Evolutionary conservation across 2,888 invertebrate species (phyloP).

Genomic region (Drosophila anomalata): DNA sequence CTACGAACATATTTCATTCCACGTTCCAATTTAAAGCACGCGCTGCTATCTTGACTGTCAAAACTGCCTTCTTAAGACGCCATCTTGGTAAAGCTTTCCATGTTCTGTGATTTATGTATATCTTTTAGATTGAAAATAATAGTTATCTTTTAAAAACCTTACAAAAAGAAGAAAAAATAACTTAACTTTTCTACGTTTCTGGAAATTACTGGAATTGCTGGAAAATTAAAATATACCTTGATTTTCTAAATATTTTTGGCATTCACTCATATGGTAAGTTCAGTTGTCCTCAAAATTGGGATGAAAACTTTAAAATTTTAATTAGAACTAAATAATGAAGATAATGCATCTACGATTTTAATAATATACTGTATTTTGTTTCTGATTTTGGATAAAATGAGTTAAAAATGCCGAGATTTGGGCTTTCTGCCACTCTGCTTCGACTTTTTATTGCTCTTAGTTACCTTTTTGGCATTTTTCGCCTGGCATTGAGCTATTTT

Average conservation of each 20-base stretch:
- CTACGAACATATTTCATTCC: not conserved
- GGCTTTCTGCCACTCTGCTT: conserved; percentile 20
- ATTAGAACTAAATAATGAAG: not conserved
- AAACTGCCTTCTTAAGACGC: too few species aligned
- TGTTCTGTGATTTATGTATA: too few species aligned
- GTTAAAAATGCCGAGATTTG: conserved; percentile 31
- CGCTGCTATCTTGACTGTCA: not conserved
- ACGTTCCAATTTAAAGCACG: not conserved
- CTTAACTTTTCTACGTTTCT: too few species aligned
- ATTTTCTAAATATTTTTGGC: not conserved
- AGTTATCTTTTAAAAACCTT: too few species aligned
- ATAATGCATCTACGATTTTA: not conserved
- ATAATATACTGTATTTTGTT: conserved; percentile 12
- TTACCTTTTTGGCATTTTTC: conserved; percentile 20
- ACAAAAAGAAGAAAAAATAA: too few species aligned
- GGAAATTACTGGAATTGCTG: too few species aligned
- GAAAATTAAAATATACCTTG: too few species aligned
- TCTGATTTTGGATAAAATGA: not conserved
- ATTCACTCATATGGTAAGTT: not conserved
- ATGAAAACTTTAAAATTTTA: not conserved
- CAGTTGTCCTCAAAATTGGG: not conserved
- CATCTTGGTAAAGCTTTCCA: not conserved
- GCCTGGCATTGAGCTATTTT: conserved; percentile 59
- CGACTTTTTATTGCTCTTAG: conserved; percentile 23
- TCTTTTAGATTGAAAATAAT: too few species aligned